Base-by-base conservation (phyloP, 2,113 vertebrate species). In the Microtus richardsoni region DNA sequence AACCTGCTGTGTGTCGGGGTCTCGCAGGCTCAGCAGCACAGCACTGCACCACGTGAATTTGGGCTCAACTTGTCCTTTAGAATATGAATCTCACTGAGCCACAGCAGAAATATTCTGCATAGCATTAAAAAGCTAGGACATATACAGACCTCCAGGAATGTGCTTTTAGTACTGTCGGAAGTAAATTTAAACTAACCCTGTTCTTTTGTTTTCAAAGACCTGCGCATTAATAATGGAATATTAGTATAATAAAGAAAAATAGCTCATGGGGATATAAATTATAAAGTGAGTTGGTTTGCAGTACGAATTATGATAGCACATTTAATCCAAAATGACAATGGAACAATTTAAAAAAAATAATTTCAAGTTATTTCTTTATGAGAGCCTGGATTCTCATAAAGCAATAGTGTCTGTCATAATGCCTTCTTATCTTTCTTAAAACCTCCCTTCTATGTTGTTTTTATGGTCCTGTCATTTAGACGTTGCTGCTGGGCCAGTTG, bases 261-360 rank as follows among this genome's bases (percentile, higher is more conserved):
- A 90, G 95, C 79, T 96, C 71, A 60, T 96, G 47, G 52, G 49
- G 60, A 92, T 86, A 94, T 94, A 91, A 96, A 95, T 95, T 89
- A 88, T 93, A 93, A 94, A 96, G 52, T 95, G 82, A 93, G 91
- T 91, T 91, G 90, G 60, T 92, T 95, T 97, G 84, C 36, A 95
- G 93, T 96, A 71, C 78, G 93, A 95, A 96, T 96, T 88, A 91
- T 68, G 83, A 89, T 8, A 71, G 64, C 58, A 88, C 89, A 88
- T 77, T 96, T 87, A 94, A 87, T 96, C 90, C 95, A 92, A 80
- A 89, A 94, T 85, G 85, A 87, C 89, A 91, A 91, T 11, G 83
- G 58, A 75, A 73, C 60, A 62, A 85, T 68, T 95, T 71, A 4
- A 82, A 78, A 68, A 86, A 94, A 97, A 93, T 87, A 93, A 92